These are phyloP conservation scores for Oscheius sp. DNA, from an alignment of 2,888 invertebrate species.

Conservation along the genomic window DNA sequence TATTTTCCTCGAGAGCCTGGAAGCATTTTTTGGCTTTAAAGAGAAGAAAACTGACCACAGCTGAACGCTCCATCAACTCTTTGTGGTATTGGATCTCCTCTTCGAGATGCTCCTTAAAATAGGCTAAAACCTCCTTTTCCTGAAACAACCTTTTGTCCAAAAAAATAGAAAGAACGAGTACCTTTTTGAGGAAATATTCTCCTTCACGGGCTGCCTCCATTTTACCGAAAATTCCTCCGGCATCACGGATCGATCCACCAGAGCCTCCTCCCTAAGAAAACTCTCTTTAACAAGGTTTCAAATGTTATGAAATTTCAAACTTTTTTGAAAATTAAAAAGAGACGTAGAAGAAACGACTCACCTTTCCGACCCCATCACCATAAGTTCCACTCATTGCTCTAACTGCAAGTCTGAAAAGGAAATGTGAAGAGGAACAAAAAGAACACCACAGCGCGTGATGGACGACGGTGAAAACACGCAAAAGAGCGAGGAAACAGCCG, in stretches of 20 bases:
- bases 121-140: conserved; percentile 41
- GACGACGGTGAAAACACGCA: not conserved
- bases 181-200: conserved; percentile 76
- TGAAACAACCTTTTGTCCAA: not conserved
- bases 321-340: not conserved
- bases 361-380: conserved; percentile 51
- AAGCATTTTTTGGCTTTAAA: not conserved
- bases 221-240: conserved; percentile 72
- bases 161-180: conserved; percentile 72
- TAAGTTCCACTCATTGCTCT: conserved; percentile 42
- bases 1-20: not conserved
- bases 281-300: not conserved
- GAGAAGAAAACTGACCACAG: not conserved
- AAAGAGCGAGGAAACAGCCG: not conserved
- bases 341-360: not conserved
- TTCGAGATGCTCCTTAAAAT: conserved; percentile 34
- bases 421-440: not conserved
- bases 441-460: not conserved
- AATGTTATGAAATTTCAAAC: too few relatives aligned
- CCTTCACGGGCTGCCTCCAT: conserved; percentile 72
- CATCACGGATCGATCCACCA: conserved; percentile 69
- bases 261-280: conserved; percentile 45
- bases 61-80: conserved; percentile 38
- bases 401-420: conserved; percentile 24
- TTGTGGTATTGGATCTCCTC: conserved; percentile 43